Evolutionary conservation across 2,888 invertebrate species (phyloP), one percentile per base, ranked within the genome.

Genomic region (Choreutis nemorana): DNA sequence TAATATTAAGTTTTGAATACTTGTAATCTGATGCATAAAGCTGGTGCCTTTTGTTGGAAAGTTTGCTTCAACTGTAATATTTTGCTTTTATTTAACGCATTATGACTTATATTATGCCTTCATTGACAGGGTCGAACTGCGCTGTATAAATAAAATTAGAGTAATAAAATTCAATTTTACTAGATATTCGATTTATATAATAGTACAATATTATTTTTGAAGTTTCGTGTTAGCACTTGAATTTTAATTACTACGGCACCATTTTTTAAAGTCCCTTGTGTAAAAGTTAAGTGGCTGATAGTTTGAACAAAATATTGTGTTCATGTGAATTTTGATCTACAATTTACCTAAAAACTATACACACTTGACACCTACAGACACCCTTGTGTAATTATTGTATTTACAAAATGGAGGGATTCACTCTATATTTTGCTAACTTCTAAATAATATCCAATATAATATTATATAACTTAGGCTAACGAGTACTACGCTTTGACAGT

Each of bases 91-190:
- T 4, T 10, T 10, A 13, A 11, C 11, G 11, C 23, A 13, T 23
- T n/a, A n/a, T n/a, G n/a, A n/a, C n/a, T 41, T 45, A 46, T 55
- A 55, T 63, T 66, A 67, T n/a, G 72, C 73, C 71, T 71, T 73
- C 65, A 64, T 70, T 63, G 59, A 75, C 75, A 75, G 75, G 75
- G 75, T 75, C 68, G 49, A 55, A 64, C 56, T 60, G 61, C 66
- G 65, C 59, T 68, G 61, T 63, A 64, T 57, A 44, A n/a, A n/a
- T n/a, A n/a, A n/a, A n/a, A n/a, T 55, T 64, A 72, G 58, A 60
- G 52, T 66, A 67, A 61, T 61, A 58, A 53, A 65, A 63, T 55
- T 58, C 61, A 64, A 66, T 60, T 55, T 62, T 65, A 71, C 8
- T 14, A 53, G 64, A 68, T 71, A 62, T 60, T 52, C 48, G 55